Evolutionary conservation across 1,140 invertebrate genomes (phyloP).

Genomic region (Arctopsyche grandis): DNA sequence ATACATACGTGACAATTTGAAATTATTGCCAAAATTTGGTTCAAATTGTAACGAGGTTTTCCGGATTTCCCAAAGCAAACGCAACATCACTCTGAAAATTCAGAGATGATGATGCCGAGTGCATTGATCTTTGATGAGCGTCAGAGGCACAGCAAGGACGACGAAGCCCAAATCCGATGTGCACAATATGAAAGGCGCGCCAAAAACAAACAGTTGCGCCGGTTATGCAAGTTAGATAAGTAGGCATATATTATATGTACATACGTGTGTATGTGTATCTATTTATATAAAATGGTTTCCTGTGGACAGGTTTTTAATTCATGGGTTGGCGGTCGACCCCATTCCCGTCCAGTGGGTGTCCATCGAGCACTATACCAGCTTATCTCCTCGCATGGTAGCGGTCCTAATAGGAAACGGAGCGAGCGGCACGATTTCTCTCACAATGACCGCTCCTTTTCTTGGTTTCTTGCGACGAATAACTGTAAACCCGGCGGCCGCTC

Average conservation of each 20-base stretch:
- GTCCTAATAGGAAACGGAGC: slow-evolving; percentile 44
- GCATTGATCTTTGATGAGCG: background rate
- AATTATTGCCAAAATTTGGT: too few species aligned
- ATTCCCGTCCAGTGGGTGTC: slow-evolving; percentile 3
- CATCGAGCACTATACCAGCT: background rate
- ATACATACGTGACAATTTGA: too few species aligned
- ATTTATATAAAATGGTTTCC: background rate
- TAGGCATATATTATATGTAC: too few species aligned
- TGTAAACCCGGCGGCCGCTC: slow-evolving; percentile 34
- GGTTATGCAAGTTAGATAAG: background rate
- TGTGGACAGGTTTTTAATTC: slow-evolving; percentile 10
- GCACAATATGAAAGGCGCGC: background rate
- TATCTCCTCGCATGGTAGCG: background rate
- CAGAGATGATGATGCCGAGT: too few species aligned
- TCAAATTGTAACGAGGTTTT: too few species aligned
- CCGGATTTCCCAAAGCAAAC: too few species aligned
- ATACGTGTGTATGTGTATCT: too few species aligned
- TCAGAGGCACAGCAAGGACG: background rate
- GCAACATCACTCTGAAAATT: too few species aligned
- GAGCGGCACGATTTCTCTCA: slow-evolving; percentile 36
- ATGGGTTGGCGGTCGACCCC: background rate
- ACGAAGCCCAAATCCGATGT: background rate
- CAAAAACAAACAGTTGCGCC: background rate
- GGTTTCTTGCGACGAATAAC: slow-evolving; percentile 37
- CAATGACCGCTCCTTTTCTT: slow-evolving; percentile 39